Evolutionary conservation across 2,797 vertebrate species (phyloP), one percentile per base, ranked within the genome.

Genomic region (Moxostoma hubbsi): DNA sequence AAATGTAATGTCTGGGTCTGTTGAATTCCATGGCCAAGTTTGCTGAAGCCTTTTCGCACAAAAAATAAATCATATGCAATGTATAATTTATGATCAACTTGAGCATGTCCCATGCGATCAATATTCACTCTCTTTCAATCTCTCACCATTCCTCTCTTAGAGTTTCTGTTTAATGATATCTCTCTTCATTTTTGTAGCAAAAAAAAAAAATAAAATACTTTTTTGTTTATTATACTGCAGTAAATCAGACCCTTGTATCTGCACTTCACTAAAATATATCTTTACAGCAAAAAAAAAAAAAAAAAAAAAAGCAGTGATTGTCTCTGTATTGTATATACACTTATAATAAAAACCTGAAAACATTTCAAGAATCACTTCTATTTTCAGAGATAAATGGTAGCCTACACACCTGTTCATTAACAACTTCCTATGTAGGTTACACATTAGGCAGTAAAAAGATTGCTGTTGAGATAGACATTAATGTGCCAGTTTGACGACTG

Each of bases 71-170:
- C 43, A 58, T 71, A 63, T 58, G 61, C 45, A 66, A 73, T 66
- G 69, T 79, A 66, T 79, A 66, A 79, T 79, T 73, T 73, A 79
- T 79, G 77, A 51, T 66, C 61, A 73, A 66, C 69, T 46, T 66
- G 61, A 79, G 77, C 55, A 59, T 73, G 53, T 57, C 18, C 5
- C 5, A 72, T 62, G 57, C 69, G n/a, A 79, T 79, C 61, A 18
- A 79, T 73, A 79, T 47, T 70, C 36, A 24, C 7, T 62, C 55
- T 51, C 4, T 5, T 10, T 13, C 36, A 36, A 36, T 36, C 3
- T 36, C 36, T 36, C 36, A 36, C 36, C 36, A 36, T 36, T 11
- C 55, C 24, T 53, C 24, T 66, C 73, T 43, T 5, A 36, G 36
- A 36, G 36, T 65, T 0, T 55, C 43, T 24, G 0, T 46, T 50